Evolutionary conservation across 1,140 invertebrate genomes (phyloP).

Genomic region (Philotrypesis tridentata): DNA sequence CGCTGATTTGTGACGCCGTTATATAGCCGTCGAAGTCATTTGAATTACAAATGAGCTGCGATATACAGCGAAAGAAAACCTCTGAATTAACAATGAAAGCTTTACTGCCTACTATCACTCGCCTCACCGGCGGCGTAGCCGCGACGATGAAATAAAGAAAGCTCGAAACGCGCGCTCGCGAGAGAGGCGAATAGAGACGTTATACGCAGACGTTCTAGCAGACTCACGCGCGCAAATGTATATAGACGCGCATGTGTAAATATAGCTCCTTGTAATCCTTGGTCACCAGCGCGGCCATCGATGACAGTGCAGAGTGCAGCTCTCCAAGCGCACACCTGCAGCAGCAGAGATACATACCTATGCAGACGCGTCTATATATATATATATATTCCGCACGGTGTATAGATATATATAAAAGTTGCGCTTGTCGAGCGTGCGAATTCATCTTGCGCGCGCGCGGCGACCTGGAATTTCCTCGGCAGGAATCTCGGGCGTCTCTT

Average conservation of each 20-base stretch:
- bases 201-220: not conserved
- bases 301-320: constrained; percentile 3
- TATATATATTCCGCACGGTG: too few relatives aligned
- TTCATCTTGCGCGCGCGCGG: not conserved
- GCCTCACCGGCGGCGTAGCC: too few relatives aligned
- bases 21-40: not conserved
- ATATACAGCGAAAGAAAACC: not conserved
- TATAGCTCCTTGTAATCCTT: not conserved
- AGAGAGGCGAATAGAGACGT: too few relatives aligned
- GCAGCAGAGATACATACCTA: too few relatives aligned
- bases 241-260: too few relatives aligned
- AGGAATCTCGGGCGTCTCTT: constrained; percentile 19
- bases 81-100: not conserved
- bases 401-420: too few relatives aligned
- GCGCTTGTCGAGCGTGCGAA: not conserved
- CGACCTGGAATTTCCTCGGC: constrained; percentile 5
- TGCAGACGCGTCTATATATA: not conserved
- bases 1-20: not conserved
- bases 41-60: not conserved
- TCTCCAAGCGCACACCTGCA: not conserved
- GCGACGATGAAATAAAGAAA: too few relatives aligned
- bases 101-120: not conserved
- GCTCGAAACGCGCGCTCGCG: not conserved
- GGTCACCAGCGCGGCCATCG: not conserved
- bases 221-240: too few relatives aligned